Evolutionary conservation across 2,113 vertebrate species (phyloP).

Genomic region (Ammodytes marinus): DNA sequence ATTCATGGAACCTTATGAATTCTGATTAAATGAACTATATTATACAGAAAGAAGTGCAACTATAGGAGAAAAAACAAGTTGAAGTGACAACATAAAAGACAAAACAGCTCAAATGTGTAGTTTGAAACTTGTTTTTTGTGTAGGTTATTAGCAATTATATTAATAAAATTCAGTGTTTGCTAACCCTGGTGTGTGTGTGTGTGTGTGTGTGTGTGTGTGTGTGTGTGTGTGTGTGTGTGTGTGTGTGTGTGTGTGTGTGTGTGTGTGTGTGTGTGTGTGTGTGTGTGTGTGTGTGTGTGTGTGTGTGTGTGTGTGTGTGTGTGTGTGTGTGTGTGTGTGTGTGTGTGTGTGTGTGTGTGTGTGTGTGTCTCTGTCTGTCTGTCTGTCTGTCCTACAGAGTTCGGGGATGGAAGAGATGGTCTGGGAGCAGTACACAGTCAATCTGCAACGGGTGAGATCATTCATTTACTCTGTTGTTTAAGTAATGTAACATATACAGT

Average conservation of each 20-base stretch:
- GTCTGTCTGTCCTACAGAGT: constrained; percentile 65
- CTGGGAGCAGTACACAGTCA: constrained; percentile 97
- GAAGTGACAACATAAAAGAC: no score
- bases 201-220: constrained; percentile 7
- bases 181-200: constrained; percentile 29
- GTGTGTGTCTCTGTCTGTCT: constrained; percentile 37
- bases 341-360: constrained; percentile 4
- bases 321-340: constrained; percentile 15
- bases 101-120: no score
- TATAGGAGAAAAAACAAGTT: no score
- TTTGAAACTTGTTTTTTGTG: no score
- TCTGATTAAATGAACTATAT: no score
- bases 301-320: constrained; percentile 35
- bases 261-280: constrained; percentile 23
- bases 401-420: constrained; percentile 92
- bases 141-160: no score
- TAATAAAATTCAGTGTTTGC: neutral
- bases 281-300: neutral
- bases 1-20: no score
- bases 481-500: neutral
- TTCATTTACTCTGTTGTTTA: neutral
- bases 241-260: constrained; percentile 27
- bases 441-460: constrained; percentile 91
- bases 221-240: constrained; percentile 18
- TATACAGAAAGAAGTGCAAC: no score